A percentile compares a stretch with the other conserved stretches of the same genome.
Evolutionary conservation across 2,888 invertebrate species (phyloP).

Genomic region (Dicyrtoma fusca): DNA sequence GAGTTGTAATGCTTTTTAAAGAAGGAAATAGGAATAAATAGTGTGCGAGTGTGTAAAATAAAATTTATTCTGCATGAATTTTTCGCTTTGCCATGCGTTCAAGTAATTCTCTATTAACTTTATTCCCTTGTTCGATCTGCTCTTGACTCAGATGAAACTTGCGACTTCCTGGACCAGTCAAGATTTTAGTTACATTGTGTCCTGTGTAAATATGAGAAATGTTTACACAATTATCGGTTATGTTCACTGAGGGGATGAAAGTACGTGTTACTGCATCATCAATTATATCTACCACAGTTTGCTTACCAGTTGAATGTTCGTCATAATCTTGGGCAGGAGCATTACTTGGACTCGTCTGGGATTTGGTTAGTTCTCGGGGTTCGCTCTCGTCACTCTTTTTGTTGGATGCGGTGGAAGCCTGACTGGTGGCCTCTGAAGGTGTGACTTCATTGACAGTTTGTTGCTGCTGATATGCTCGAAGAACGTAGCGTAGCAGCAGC

Average conservation of each 20-base stretch:
- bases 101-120: conserved; percentile 16
- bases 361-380: not conserved
- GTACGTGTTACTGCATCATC: too few species aligned
- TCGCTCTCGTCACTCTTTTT: too few species aligned
- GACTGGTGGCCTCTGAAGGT: not conserved
- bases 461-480: conserved; percentile 14
- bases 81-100: conserved; percentile 12
- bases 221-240: too few species aligned
- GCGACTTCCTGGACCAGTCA: conserved; percentile 15
- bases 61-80: conserved; percentile 5
- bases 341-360: not conserved
- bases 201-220: too few species aligned
- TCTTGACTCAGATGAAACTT: conserved; percentile 14
- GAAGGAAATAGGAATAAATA: too few species aligned
- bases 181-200: conserved; percentile 20
- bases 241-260: too few species aligned
- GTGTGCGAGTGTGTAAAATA: too few species aligned
- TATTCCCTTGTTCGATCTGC: conserved; percentile 13
- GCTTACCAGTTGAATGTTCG: conserved; percentile 20
- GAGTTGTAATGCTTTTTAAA: too few species aligned
- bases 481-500: not conserved
- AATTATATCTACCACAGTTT: not conserved
- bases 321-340: conserved; percentile 12
- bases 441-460: conserved; percentile 3
- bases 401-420: too few species aligned